Percentiles rank a stretch among this genome's conserved stretches.
Conservation (phyloP, 2,113 vertebrate genomes). For the Hyla sarda region DNA sequence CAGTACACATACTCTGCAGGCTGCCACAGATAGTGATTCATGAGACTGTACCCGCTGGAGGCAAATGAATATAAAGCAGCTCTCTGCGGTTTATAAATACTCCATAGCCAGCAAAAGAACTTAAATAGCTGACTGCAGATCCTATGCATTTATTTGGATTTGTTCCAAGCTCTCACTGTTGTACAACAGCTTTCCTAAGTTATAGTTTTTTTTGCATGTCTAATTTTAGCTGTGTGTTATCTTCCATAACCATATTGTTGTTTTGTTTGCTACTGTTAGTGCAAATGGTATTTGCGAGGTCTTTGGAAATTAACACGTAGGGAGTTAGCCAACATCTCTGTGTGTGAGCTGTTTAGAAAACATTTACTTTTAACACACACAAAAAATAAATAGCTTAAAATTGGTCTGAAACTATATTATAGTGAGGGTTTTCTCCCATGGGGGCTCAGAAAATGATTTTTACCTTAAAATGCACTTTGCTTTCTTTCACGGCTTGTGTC, state of each 20-base stretch:
- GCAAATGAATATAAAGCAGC: constrained; percentile 51
- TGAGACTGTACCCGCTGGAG: constrained; percentile 51
- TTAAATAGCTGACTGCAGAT: constrained; percentile 56
- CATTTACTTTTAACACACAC: constrained; percentile 56
- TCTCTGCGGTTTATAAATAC: constrained; percentile 44
- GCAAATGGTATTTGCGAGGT: constrained; percentile 56
- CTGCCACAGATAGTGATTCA: constrained; percentile 42
- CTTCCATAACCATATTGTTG: constrained; percentile 49
- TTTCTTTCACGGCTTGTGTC: background rate
- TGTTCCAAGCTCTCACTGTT: constrained; percentile 46
- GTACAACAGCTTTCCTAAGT: constrained; percentile 56
- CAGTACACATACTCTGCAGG: constrained; percentile 14
- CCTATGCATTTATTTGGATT: constrained; percentile 52
- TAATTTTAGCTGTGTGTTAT: constrained; percentile 59
- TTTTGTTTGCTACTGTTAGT: constrained; percentile 52
- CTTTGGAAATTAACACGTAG: constrained; percentile 55
- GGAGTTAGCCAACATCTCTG: constrained; percentile 58
- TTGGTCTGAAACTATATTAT: constrained; percentile 44
- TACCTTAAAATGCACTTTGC: constrained; percentile 38
- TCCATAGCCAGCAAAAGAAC: constrained; percentile 52
- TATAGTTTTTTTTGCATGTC: constrained; percentile 57
- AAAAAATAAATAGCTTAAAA: constrained; percentile 52
- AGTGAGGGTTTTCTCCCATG: constrained; percentile 29
- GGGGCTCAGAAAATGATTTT: constrained; percentile 34
- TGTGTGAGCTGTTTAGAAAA: constrained; percentile 56